Base-by-base conservation (phyloP, 2,113 vertebrate species). In the Forbesichthys papilliferus region DNA sequence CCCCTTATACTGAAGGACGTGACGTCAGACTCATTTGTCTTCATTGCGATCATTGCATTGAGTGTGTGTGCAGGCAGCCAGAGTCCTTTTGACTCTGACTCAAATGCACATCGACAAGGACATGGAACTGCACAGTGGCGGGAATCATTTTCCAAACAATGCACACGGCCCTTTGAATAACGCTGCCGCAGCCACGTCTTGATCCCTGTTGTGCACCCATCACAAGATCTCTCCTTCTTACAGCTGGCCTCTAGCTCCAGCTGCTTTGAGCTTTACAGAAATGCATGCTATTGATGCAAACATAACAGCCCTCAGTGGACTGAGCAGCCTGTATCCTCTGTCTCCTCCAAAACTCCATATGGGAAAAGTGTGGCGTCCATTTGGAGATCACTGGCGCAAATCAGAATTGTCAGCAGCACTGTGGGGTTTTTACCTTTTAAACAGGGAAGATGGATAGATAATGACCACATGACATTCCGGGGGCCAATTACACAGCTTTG, bases 401-500 rank as follows among this genome's bases (percentile, higher is more conserved):
- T 89, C 85, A 82, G 75, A 86, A 87, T 87, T 90, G 87, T 91
- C 84, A 87, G 91, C 86, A 86, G 68, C 81, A 80, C 36, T 42
- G 36, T 42, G 83, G 82, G 73, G 76, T 89, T 86, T 91, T 84
- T 84, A 86, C 84, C 80, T 89, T 81, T 88, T 89, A 90, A 90
- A 90, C 78, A 74, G 84, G 84, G 80, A 89, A 88, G 89, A 90
- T 89, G 85, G 89, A 89, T 88, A 87, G 87, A 91, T 92, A 91
- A 92, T 92, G 85, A 87, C 74, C 81, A 78, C 81, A 82, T 87
- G 88, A 86, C 89, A 90, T 91, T 89, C 87, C 80, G 85, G 87
- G 84, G 90, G 87, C 87, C 90, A 92, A 91, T 92, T 91, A 88
- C 88, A 89, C 86, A 89, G 89, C 90, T 89, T 90, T 91, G 93